A percentile compares a stretch with the other conserved stretches of the same genome.
Evolutionary conservation across 2,113 vertebrate genomes (phyloP).

Genomic region (Istiophorus platypterus): DNA sequence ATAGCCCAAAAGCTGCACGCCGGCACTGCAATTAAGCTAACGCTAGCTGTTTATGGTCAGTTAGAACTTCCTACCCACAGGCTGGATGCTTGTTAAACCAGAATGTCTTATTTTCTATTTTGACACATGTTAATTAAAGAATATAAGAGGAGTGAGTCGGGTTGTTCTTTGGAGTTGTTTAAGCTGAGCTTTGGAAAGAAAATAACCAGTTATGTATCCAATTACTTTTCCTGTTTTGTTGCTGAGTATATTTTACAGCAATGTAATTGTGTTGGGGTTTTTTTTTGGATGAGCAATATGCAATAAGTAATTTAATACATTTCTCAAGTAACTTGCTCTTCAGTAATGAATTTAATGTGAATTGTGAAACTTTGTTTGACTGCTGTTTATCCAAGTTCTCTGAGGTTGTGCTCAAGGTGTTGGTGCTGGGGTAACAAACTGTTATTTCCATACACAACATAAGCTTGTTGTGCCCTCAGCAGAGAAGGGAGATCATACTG

Average conservation of each 20-base stretch:
- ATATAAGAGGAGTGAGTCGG: not conserved
- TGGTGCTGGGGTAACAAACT: constrained; percentile 8
- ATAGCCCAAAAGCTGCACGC: too few relatives aligned
- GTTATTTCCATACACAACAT: constrained; percentile 65
- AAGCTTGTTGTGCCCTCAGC: constrained; percentile 50
- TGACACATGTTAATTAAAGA: not conserved
- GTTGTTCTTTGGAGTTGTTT: not conserved
- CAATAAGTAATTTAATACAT: not conserved
- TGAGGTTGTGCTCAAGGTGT: constrained; percentile 1
- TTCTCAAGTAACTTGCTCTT: not conserved
- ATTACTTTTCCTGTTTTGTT: not conserved
- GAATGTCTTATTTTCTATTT: not conserved
- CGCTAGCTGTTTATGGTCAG: not conserved
- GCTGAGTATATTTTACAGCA: not conserved
- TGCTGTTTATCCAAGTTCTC: constrained; percentile 17
- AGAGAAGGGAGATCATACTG: not conserved
- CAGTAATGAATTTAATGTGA: not conserved
- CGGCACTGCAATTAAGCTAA: not conserved
- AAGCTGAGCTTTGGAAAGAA: not conserved
- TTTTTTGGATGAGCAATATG: not conserved
- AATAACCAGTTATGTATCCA: not conserved
- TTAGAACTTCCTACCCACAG: not conserved
- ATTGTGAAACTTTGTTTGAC: not conserved
- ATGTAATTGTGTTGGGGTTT: too few relatives aligned
- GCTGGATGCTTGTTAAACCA: not conserved